These are phyloP conservation scores for Solenopsis invicta DNA, from an alignment of 1,140 invertebrate genomes.

Conservation along the genomic window DNA sequence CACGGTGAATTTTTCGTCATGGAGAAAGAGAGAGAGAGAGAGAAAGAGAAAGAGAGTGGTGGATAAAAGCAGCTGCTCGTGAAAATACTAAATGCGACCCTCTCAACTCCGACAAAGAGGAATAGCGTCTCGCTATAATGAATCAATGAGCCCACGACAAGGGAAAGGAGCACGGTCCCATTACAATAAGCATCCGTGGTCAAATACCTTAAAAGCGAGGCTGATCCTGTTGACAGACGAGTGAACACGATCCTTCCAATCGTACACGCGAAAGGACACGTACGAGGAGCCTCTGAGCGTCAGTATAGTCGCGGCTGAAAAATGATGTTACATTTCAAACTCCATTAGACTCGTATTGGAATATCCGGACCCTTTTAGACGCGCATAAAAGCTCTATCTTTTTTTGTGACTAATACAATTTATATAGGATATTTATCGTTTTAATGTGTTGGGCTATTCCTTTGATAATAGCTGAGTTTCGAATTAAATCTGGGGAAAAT, in stretches of 20 bases:
- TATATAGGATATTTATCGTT: not conserved
- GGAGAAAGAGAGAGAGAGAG: not conserved
- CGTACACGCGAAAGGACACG: slow-evolving; percentile 96
- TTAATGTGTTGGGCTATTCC: not conserved
- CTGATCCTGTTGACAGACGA: slow-evolving; percentile 95
- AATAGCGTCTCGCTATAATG: slow-evolving; percentile 44
- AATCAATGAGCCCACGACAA: slow-evolving; percentile 43
- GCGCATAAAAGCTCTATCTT: slow-evolving; percentile 1
- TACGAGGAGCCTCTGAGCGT: slow-evolving; percentile 96
- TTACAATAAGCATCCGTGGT: slow-evolving; percentile 41
- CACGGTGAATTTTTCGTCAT: slow-evolving; percentile 24
- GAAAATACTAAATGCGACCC: slow-evolving; percentile 25
- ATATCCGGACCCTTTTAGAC: slow-evolving; percentile 14
- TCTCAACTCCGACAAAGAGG: slow-evolving; percentile 7
- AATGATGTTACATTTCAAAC: slow-evolving; percentile 69
- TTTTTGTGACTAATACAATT: not conserved
- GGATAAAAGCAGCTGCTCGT: slow-evolving; percentile 28
- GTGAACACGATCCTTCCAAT: slow-evolving; percentile 96
- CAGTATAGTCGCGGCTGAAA: slow-evolving; percentile 93
- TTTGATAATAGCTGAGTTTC: not conserved
- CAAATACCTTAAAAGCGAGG: slow-evolving; percentile 93
- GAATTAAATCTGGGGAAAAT: not conserved
- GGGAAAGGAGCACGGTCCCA: not conserved
- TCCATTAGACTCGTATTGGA: slow-evolving; percentile 47
- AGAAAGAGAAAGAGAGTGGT: not conserved